phyloP scores from a whole-genome alignment of 2,888 invertebrate species.

The Brachypalpus laphriformis region DNA sequence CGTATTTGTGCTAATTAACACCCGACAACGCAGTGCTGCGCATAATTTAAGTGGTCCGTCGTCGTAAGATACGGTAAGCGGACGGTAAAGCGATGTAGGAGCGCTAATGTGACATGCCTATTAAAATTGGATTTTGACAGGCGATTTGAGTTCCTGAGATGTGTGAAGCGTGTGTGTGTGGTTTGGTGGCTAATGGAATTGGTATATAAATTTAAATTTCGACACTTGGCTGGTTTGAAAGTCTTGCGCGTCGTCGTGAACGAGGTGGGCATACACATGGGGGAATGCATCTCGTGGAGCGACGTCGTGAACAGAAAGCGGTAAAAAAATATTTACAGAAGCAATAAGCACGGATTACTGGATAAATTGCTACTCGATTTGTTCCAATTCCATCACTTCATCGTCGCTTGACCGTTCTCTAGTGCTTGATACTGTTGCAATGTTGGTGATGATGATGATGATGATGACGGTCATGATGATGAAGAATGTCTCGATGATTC shows the following conservation, averaged over 20 bases:
- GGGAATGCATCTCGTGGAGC: not conserved
- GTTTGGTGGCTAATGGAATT: conserved; percentile 59
- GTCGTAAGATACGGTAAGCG: not conserved
- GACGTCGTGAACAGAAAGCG: conserved; percentile 28
- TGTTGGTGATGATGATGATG: not conserved
- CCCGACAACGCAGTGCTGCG: conserved; percentile 67
- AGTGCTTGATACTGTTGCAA: not conserved
- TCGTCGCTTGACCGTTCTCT: conserved; percentile 24
- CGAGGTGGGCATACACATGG: not conserved
- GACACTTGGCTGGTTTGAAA: conserved; percentile 43
- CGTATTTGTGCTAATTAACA: conserved; percentile 72
- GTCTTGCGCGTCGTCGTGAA: not conserved
- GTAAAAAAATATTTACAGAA: conserved; percentile 71
- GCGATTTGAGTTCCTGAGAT: conserved; percentile 72
- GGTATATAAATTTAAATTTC: conserved; percentile 56
- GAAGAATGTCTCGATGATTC: conserved; percentile 60
- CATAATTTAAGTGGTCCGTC: conserved; percentile 65
- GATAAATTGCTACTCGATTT: conserved; percentile 65
- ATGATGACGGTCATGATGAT: conserved; percentile 53
- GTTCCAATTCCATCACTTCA: conserved; percentile 34
- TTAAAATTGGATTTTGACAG: conserved; percentile 73
- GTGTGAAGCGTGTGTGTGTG: conserved; percentile 39
- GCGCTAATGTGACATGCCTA: conserved; percentile 72
- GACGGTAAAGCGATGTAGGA: conserved; percentile 31
- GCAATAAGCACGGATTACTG: conserved; percentile 71